Base-by-base conservation (phyloP, 2,888 invertebrate genomes). In the Papilio gigon region DNA sequence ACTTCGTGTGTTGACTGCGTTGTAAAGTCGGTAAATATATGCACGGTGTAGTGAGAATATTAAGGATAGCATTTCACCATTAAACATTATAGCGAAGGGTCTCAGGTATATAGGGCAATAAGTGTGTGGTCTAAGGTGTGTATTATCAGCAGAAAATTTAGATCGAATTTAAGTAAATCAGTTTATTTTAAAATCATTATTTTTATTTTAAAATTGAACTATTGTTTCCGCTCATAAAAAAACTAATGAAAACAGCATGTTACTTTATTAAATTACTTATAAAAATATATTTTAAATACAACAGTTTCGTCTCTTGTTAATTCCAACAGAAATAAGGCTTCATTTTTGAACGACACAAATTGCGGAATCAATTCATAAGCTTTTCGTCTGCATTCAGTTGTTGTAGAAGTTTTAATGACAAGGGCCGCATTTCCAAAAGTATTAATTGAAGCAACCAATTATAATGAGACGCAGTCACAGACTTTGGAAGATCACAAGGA, bases 391-490 rank as follows among this genome's bases (percentile, higher is more conserved):
- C 30, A 17, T 53, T 12, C 8, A 53, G 14, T 64, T 64, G 53
- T 56, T 58, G 58, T 20, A 27, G 11, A 40, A 56, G n/a, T 65
- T 65, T 65, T 65, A 56, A 64, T 64, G 64, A 64, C 30, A 64
- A 11, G 25, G 64, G n/a, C 22, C 37, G 35, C 37, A 20, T 47
- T 61, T 53, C 53, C 5, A 53, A 64, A 64, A 42, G 40, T 58
- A 65, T 65, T 65, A 40, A 56, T 40, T 65, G 56, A 56, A 56
- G 56, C 65, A 42, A 20, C 30, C 56, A 56, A 56, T 65, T 40
- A 27, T 56, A 65, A 65, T 65, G 65, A 65, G 22, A 40, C 17
- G 14, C 11, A 20, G 25, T 22, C 40, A 40, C 40, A 56, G 40
- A 37, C 47, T 47, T 17, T 47, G 20, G 22, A 3, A 47, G 17